Conservation (phyloP, 2,888 invertebrate species). For the Reticulitermes lucifugus region DNA sequence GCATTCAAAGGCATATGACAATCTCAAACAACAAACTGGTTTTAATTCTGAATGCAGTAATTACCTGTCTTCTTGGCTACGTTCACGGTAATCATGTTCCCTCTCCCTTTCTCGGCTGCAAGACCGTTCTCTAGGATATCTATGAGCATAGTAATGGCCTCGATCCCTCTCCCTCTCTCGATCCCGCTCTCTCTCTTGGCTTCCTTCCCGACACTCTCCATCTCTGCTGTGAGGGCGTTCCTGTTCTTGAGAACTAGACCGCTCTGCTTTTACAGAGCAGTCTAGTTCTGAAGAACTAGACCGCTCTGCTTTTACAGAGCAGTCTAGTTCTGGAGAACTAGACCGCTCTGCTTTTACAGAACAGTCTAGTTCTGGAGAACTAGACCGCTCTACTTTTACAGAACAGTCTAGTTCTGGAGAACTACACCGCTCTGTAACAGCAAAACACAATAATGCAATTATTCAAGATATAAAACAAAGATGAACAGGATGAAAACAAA, state of each 20-base stretch:
- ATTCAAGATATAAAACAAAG: not conserved
- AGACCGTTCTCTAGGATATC: constrained; percentile 78
- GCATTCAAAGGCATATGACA: not conserved
- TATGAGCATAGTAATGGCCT: constrained; percentile 69
- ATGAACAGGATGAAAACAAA: not conserved
- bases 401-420: no score
- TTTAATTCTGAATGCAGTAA: constrained; percentile 55
- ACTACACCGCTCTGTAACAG: constrained; percentile 48
- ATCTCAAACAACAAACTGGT: constrained; percentile 35
- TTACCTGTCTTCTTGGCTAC: constrained; percentile 83
- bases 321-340: no score
- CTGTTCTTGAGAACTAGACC: constrained; percentile 67
- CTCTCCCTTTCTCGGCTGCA: constrained; percentile 71
- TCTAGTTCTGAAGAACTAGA: no score
- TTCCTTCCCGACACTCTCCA: constrained; percentile 71
- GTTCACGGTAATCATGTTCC: constrained; percentile 79
- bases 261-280: constrained; percentile 58
- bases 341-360: no score
- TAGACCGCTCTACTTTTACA: no score
- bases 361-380: no score
- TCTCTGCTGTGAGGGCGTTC: constrained; percentile 72
- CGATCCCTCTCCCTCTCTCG: constrained; percentile 69
- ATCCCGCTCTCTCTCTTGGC: constrained; percentile 67
- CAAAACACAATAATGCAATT: not conserved
- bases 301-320: no score